Base-by-base conservation (phyloP, 2,888 invertebrate genomes). In the Caenorhabditis virilis region DNA sequence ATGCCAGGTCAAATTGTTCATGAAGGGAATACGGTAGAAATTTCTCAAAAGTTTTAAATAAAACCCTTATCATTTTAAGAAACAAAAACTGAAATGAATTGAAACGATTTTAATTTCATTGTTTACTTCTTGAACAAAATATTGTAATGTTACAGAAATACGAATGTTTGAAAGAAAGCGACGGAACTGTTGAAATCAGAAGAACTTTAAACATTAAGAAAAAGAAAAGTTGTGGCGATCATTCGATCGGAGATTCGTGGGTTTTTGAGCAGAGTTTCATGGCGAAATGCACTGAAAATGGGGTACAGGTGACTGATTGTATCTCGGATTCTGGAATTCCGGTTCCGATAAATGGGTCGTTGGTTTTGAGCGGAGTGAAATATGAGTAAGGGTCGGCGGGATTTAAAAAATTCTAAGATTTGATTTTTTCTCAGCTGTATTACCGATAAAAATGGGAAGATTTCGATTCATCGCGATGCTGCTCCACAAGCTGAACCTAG, bases 321-420 rank as follows among this genome's bases (percentile, higher is more conserved):
- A 64, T 75, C 9, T 70, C 74, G 15, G 74, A 75, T 52, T 49
- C 70, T 1, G 74, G 74, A 41, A 72, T 70, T 30, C 52, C 66
- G 9, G 63, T 75, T 16, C 56, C 58, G 5, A 38, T 72, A 22
- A 72, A 72, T 48, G 60, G 52, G 26, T 60, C 57, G 16, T 41
- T 72, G 9, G 63, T 59, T 11, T 35, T 72, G 16, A 64, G 65
- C 41, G 64, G 69, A 20, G 63, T 72, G 13, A 57, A 53, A 15
- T 72, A 72, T 38, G 46, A 56, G 72, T 72, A 4, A 56, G 60
- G n/a, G n/a, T n/a, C n/a, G n/a, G n/a, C 38, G 22, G 7, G 13
- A 27, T 22, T 15, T 6, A 18, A 16, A 30, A 20, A 4, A 22
- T 46, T 36, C n/a, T n/a, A n/a, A n/a, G n/a, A n/a, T n/a, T n/a